Percentiles rank a stretch among this genome's conserved stretches.
Evolutionary conservation across 2,888 invertebrate species (phyloP).

Genomic region (Eustalomyia histrio): DNA sequence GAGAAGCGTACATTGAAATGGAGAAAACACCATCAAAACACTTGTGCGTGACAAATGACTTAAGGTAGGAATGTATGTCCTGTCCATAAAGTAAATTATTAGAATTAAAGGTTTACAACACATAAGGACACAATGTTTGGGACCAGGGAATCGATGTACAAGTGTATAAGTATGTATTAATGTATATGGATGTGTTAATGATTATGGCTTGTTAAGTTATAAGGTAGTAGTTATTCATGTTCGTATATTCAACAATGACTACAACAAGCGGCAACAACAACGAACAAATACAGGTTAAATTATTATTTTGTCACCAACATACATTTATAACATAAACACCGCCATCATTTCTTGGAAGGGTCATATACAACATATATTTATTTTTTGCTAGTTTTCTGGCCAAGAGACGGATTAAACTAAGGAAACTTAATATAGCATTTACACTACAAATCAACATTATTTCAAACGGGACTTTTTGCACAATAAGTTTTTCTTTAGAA

Average conservation of each 20-base stretch:
- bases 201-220: slow-evolving; percentile 59
- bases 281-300: slow-evolving; percentile 54
- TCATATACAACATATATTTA: slow-evolving; percentile 2
- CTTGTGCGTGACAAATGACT: slow-evolving; percentile 64
- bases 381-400: slow-evolving; percentile 20
- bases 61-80: slow-evolving; percentile 30
- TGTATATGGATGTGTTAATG: slow-evolving; percentile 55
- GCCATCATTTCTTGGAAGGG: not conserved
- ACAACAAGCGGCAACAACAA: slow-evolving; percentile 12
- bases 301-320: slow-evolving; percentile 61
- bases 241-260: slow-evolving; percentile 44
- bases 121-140: not conserved
- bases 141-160: not conserved
- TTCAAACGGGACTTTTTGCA: too few relatives aligned
- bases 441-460: not conserved
- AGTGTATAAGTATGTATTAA: slow-evolving; percentile 18
- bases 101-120: slow-evolving; percentile 42
- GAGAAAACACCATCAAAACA: slow-evolving; percentile 31
- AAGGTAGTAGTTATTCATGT: slow-evolving; percentile 29
- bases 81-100: slow-evolving; percentile 56
- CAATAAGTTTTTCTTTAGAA: too few relatives aligned
- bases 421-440: not conserved
- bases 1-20: not conserved
- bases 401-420: slow-evolving; percentile 37
- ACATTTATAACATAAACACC: slow-evolving; percentile 45